These are phyloP conservation scores for Anthopleura xanthogrammica DNA, from an alignment of 92 coral and sea anemone genomes.

Conservation along the genomic window DNA sequence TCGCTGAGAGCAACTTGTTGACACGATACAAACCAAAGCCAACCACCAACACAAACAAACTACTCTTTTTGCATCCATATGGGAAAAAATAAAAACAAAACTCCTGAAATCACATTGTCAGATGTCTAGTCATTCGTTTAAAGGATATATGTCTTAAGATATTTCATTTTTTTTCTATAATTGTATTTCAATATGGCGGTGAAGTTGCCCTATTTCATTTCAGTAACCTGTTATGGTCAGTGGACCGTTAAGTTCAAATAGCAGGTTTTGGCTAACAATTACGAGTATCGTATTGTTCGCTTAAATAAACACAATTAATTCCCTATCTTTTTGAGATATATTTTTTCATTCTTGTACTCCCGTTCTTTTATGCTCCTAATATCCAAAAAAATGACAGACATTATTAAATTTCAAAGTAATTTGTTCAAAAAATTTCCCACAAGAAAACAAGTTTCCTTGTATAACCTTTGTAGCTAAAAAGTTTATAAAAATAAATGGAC, in stretches of 20 bases:
- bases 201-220: neutral
- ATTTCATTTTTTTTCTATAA: neutral
- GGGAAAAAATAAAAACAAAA: neutral
- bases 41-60: constrained; percentile 3
- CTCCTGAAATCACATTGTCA: neutral
- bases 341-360: neutral
- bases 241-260: constrained; percentile 11
- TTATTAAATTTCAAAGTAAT: neutral
- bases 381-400: neutral
- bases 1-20: constrained; percentile 21
- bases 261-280: constrained; percentile 7
- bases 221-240: constrained; percentile 2
- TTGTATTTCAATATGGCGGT: neutral
- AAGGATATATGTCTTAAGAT: neutral
- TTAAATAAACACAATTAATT: neutral
- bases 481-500: neutral
- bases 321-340: neutral
- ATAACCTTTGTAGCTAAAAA: neutral
- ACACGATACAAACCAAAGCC: neutral
- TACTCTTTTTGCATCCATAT: neutral
- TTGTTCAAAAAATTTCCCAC: neutral
- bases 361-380: neutral
- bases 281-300: constrained; percentile 10
- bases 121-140: neutral
- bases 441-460: neutral